These are phyloP conservation scores for Caenorhabditis sulstoni DNA, from an alignment of 2,888 invertebrate genomes.

Conservation along the genomic window DNA sequence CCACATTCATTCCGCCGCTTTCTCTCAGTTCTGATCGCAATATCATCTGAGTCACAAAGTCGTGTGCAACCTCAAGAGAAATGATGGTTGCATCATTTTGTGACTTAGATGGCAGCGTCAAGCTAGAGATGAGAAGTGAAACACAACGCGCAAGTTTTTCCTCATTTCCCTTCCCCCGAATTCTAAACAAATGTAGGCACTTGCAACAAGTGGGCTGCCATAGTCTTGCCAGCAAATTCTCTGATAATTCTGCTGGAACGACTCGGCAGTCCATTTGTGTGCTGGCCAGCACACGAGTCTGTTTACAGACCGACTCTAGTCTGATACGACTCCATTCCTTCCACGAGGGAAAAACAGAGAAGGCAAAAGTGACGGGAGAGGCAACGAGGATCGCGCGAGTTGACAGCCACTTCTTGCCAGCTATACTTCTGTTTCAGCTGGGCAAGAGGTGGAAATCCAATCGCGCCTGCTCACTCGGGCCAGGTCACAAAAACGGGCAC, in stretches of 20 bases:
- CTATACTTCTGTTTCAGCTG: constrained; percentile 17
- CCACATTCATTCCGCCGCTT: neutral
- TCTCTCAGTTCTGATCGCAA: neutral
- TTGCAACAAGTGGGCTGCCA: constrained; percentile 14
- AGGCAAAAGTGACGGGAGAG: constrained; percentile 9
- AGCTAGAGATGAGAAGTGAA: neutral
- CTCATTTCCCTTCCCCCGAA: too few relatives aligned
- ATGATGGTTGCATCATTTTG: constrained; percentile 15
- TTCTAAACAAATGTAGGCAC: neutral
- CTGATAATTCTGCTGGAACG: constrained; percentile 8
- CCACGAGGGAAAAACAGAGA: too few relatives aligned
- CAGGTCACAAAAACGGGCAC: constrained; percentile 11
- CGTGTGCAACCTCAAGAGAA: constrained; percentile 2
- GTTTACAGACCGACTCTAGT: neutral
- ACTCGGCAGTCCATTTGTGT: constrained; percentile 21
- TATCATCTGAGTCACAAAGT: constrained; percentile 10
- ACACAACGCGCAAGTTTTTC: too few relatives aligned
- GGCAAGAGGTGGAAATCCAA: constrained; percentile 45
- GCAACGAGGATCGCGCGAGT: constrained; percentile 7
- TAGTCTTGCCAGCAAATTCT: constrained; percentile 27
- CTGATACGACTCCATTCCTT: too few relatives aligned
- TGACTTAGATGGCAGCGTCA: constrained; percentile 1
- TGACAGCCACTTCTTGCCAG: constrained; percentile 58
- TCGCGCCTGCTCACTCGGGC: neutral
- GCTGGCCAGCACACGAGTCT: neutral